Evolutionary conservation across 2,113 vertebrate genomes (phyloP).

Genomic region (Rhinoptilus africanus): DNA sequence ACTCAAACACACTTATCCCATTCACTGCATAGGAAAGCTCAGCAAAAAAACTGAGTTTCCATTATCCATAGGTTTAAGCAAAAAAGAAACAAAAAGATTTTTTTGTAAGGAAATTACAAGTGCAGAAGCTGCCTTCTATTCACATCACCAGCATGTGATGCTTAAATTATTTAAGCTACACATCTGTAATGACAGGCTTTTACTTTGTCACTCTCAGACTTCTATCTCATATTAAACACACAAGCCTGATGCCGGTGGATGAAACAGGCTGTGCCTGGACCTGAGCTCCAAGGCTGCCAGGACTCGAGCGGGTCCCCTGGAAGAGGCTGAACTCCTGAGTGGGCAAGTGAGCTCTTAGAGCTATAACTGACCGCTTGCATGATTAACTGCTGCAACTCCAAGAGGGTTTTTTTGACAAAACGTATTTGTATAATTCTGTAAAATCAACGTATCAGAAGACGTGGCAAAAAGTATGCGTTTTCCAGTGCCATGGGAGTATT

Average conservation of each 20-base stretch:
- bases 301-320: background rate
- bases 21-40: background rate
- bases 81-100: background rate
- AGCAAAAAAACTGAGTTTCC: background rate
- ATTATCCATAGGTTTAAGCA: rapidly evolving
- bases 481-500: background rate
- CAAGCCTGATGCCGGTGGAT: background rate
- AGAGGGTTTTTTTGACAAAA: too few relatives aligned
- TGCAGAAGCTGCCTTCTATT: background rate
- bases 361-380: rapidly evolving
- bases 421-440: background rate
- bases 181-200: background rate
- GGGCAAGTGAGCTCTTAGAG: background rate
- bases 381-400: background rate
- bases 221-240: background rate
- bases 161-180: background rate
- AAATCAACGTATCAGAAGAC: background rate
- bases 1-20: background rate
- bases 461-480: rapidly evolving
- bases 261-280: background rate
- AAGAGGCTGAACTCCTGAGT: background rate
- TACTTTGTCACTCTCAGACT: background rate
- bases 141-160: background rate
- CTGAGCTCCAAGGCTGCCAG: background rate
- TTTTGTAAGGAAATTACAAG: background rate